Percentiles rank a stretch among this genome's conserved stretches.
These are phyloP conservation scores for Tenthredo livida DNA, from an alignment of 2,888 invertebrate genomes.

Conservation along the genomic window DNA sequence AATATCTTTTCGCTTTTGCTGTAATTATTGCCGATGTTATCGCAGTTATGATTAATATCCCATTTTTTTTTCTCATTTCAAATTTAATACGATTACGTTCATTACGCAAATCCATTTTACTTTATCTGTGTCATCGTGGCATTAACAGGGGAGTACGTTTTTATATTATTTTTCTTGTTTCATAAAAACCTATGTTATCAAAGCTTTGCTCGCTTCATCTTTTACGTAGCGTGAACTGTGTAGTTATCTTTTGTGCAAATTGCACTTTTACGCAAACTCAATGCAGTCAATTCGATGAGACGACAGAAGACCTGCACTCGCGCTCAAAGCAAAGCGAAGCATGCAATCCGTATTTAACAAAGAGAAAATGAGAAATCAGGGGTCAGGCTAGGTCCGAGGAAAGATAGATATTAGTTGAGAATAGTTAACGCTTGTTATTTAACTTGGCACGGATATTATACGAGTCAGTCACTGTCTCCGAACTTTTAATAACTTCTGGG, in stretches of 20 bases:
- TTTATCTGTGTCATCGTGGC: conserved; percentile 23
- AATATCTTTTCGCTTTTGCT: neutral
- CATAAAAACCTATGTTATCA: neutral
- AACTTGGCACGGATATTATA: conserved; percentile 9
- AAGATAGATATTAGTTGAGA: conserved; percentile 17
- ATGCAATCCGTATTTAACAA: neutral
- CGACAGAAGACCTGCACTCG: neutral
- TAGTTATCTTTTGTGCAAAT: conserved; percentile 29
- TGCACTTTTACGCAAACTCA: neutral
- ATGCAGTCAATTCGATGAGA: neutral
- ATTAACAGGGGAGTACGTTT: neutral
- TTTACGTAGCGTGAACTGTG: conserved; percentile 32
- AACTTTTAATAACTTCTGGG: conserved; percentile 14
- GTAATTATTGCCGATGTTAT: conserved; percentile 17
- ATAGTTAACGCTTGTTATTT: conserved; percentile 11
- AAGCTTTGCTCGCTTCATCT: conserved; percentile 45
- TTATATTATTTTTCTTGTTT: neutral
- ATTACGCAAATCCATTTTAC: neutral
- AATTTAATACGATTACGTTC: neutral
- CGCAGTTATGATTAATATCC: neutral
- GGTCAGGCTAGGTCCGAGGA: neutral
- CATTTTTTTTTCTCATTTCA: neutral
- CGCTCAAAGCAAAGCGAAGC: neutral
- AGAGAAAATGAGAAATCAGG: neutral
- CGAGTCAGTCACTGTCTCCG: conserved; percentile 38